Evolutionary conservation across 2,888 invertebrate genomes (phyloP).

Genomic region (Zonitis immaculata): DNA sequence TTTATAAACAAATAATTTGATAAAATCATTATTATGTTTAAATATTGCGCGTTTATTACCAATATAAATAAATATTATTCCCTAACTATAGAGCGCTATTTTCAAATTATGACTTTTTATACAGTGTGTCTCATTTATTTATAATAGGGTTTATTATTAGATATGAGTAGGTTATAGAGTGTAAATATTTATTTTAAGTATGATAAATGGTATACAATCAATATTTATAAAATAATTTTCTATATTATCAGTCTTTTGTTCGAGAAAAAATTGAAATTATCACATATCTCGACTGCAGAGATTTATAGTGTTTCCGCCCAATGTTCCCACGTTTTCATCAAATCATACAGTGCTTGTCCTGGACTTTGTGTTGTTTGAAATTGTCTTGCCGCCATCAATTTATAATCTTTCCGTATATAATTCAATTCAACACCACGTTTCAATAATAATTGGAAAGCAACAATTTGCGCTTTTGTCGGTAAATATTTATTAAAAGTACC

Average conservation of each 20-base stretch:
- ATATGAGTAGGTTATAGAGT: too few species aligned
- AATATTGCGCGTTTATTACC: too few species aligned
- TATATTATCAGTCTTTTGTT: conserved; percentile 1
- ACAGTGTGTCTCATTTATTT: background rate
- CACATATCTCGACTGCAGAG: background rate
- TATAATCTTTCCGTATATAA: conserved; percentile 61
- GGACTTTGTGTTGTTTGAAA: conserved; percentile 64
- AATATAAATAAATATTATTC: background rate
- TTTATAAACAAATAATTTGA: too few species aligned
- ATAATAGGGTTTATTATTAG: too few species aligned
- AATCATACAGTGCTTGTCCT: conserved; percentile 59
- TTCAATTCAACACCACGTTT: conserved; percentile 57
- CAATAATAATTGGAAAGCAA: conserved; percentile 60
- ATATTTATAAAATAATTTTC: background rate
- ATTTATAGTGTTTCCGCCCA: conserved; percentile 38
- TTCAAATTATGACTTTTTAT: background rate
- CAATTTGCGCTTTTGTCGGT: conserved; percentile 55
- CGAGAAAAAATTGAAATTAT: background rate
- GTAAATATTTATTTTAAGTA: background rate
- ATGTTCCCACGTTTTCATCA: conserved; percentile 66
- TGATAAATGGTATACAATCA: background rate
- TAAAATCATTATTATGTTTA: background rate
- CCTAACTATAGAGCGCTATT: background rate
- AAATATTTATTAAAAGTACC: conserved; percentile 60
- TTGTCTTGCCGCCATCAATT: conserved; percentile 64